phyloP scores from a whole-genome alignment of 2,888 invertebrate species.

The Rhabditoides inermis region DNA sequence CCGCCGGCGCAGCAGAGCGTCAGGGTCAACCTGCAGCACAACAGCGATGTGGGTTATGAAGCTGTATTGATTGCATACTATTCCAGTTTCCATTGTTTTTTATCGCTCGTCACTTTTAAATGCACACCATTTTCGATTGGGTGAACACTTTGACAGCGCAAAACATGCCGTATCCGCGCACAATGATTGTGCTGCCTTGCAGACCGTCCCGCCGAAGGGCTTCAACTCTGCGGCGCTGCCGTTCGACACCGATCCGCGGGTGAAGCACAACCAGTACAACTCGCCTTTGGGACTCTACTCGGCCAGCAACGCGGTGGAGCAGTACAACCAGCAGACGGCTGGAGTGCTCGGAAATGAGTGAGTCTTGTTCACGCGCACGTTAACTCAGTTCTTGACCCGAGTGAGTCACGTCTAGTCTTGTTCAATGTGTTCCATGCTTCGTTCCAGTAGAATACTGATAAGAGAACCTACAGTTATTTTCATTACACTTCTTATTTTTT shows the following conservation, averaged over 20 bases:
- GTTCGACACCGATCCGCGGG: slow-evolving; percentile 32
- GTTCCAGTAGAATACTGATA: too few species aligned
- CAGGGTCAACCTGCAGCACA: slow-evolving; percentile 27
- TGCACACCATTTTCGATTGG: background rate
- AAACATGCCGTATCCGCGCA: background rate
- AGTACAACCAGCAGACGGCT: slow-evolving; percentile 41
- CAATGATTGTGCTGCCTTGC: slow-evolving; percentile 1
- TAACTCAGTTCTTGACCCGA: too few species aligned
- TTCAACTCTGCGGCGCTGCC: slow-evolving; percentile 34
- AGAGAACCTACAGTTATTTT: too few species aligned
- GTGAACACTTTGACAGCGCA: background rate
- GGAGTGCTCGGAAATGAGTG: slow-evolving; percentile 37
- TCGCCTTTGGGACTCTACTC: slow-evolving; percentile 34
- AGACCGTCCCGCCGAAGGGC: slow-evolving; percentile 27
- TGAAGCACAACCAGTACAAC: slow-evolving; percentile 34
- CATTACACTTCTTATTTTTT: too few species aligned
- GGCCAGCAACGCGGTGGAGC: slow-evolving; percentile 37
- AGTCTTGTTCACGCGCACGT: too few species aligned
- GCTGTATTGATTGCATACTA: too few species aligned
- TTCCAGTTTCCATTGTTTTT: too few species aligned
- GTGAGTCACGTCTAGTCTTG: too few species aligned
- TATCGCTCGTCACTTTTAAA: background rate
- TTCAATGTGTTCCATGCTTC: background rate
- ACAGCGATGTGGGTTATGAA: slow-evolving; percentile 15
- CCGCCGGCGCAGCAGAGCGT: slow-evolving; percentile 5